A percentile compares a stretch with the other conserved stretches of the same genome.
Conservation (phyloP, 2,888 invertebrate genomes). For the Saturnia japonica region DNA sequence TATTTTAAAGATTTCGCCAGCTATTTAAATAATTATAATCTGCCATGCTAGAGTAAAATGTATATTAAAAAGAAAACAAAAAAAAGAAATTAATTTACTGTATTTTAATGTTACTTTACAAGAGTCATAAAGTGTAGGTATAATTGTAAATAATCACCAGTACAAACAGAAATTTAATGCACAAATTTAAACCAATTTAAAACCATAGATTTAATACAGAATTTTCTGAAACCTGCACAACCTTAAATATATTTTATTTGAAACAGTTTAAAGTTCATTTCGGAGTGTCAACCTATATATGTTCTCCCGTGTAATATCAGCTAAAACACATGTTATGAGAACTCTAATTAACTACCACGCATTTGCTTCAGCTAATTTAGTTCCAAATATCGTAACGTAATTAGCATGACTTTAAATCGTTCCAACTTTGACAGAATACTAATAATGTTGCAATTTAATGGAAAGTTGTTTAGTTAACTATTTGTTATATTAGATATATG, state of each 20-base stretch:
- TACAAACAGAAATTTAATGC: slow-evolving; percentile 6
- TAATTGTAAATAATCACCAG: slow-evolving; percentile 15
- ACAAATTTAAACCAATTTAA: slow-evolving; percentile 16
- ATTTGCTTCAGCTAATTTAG: slow-evolving; percentile 43
- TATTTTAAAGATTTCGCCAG: too few species aligned
- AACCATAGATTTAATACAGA: slow-evolving; percentile 11
- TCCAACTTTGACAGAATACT: slow-evolving; percentile 26
- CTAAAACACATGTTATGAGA: slow-evolving; percentile 43
- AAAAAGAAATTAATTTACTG: background rate
- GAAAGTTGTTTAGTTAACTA: background rate
- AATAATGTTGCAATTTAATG: background rate
- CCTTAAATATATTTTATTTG: slow-evolving; percentile 13
- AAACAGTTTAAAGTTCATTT: slow-evolving; percentile 18
- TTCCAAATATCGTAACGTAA: slow-evolving; percentile 38
- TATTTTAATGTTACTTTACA: background rate
- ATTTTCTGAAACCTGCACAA: background rate
- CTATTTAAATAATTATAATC: too few species aligned
- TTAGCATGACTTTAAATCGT: slow-evolving; percentile 37
- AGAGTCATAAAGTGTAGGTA: background rate
- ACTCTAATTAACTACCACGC: slow-evolving; percentile 46
- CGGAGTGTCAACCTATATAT: background rate
- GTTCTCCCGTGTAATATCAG: slow-evolving; percentile 15
- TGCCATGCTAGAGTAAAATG: background rate
- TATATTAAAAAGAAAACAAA: background rate
- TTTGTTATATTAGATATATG: too few species aligned